Evolutionary conservation across 2,888 invertebrate genomes (phyloP).

Genomic region (Eupithecia inturbata): DNA sequence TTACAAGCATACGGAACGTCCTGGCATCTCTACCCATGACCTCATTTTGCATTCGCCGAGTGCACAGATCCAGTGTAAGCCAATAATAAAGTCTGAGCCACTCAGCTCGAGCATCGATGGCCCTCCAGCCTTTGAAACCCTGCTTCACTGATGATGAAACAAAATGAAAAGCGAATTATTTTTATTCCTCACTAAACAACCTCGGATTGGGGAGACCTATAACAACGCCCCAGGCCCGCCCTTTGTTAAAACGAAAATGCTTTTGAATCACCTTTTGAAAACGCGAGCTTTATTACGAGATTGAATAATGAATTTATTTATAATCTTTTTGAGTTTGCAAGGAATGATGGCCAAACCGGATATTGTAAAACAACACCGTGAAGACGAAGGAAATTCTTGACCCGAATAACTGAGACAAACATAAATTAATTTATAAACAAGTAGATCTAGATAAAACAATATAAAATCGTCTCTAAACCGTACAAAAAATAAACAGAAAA

Average conservation of each 20-base stretch:
- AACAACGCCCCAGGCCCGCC: slow-evolving; percentile 56
- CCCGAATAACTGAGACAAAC: neutral
- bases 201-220: slow-evolving; percentile 58
- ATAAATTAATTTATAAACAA: neutral
- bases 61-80: slow-evolving; percentile 66
- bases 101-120: slow-evolving; percentile 71
- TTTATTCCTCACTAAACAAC: slow-evolving; percentile 69
- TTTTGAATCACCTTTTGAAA: slow-evolving; percentile 63
- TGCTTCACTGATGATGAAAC: slow-evolving; percentile 71
- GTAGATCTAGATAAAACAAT: neutral
- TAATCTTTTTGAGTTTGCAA: slow-evolving; percentile 33
- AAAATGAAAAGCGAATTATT: slow-evolving; percentile 76
- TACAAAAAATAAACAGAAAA: neutral
- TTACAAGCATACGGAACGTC: slow-evolving; percentile 29
- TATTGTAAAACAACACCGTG: slow-evolving; percentile 5
- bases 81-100: slow-evolving; percentile 80
- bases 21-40: slow-evolving; percentile 54
- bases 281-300: slow-evolving; percentile 37
- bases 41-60: slow-evolving; percentile 73
- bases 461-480: neutral
- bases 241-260: slow-evolving; percentile 64
- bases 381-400: slow-evolving; percentile 1
- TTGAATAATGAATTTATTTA: slow-evolving; percentile 42
- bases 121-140: slow-evolving; percentile 72
- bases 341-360: slow-evolving; percentile 4